Evolutionary conservation across 2,113 vertebrate species (phyloP), one percentile per base, ranked within the genome.

Genomic region (Peromyscus polionotus): DNA sequence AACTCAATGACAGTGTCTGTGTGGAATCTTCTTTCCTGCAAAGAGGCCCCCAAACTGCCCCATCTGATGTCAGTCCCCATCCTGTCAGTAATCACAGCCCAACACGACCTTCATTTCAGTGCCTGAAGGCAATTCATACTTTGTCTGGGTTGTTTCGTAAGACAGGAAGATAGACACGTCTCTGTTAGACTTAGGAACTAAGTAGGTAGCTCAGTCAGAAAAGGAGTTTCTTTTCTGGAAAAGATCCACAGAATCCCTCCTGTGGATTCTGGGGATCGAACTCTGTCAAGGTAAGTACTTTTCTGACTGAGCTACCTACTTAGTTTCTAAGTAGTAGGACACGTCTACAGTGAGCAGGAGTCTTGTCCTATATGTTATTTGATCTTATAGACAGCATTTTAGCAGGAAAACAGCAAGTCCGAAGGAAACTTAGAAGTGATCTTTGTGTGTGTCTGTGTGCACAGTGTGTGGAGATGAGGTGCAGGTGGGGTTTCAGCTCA

Each of bases 401-500:
- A 83, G 36, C 88, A 45, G 92, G 24, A 90, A 95, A 94, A 83
- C 67, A 90, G 63, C 28, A 96, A 77, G 22, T 77, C 51, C 68
- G 75, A 63, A 88, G n/a, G n/a, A 92, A 65, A 76, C 22, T 24
- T 68, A 83, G 10, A 87, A 79, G 48, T 59, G 31, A n/a, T 0
- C 22, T 59, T 59, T 22, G 12, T 67, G 61, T 33, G 28, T 48
- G 17, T 67, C 7, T 48, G 63, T 51, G n/a, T 63, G 61, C 2
- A 26, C 36, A 3, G 26, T 45, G 39, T 33, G 26, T 12, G 39
- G 28, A 45, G 59, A 4, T 9, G 14, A 19, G 26, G 42, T 16
- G n/a, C 33, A 63, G 19, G 24, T 28, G 6, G 42, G n/a, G 39
- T 2, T 26, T 17, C 10, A 24, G 9, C 36, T 11, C 48, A 5